phyloP scores from a whole-genome alignment of 2,888 invertebrate species.

The Pyrrhosoma nymphula region DNA sequence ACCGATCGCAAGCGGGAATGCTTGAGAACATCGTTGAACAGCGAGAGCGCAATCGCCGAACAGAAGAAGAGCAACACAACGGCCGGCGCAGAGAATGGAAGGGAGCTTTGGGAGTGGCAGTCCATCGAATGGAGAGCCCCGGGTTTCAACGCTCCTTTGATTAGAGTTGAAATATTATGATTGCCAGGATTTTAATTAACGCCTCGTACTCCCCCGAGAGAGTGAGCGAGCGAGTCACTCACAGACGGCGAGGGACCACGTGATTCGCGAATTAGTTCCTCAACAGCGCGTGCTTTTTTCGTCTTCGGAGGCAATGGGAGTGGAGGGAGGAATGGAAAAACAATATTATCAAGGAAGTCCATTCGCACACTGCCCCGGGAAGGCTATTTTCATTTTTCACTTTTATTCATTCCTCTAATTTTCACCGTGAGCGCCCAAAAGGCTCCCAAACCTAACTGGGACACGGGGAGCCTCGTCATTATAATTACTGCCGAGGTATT shows the following conservation, averaged over 20 bases:
- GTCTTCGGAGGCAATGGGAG: too few relatives aligned
- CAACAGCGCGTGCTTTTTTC: too few relatives aligned
- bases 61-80: too few relatives aligned
- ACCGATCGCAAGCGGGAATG: too few relatives aligned
- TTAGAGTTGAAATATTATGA: neutral
- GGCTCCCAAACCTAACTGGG: conserved; percentile 8
- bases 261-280: too few relatives aligned
- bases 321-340: neutral
- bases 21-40: too few relatives aligned
- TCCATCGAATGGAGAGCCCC: too few relatives aligned
- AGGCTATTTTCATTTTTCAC: too few relatives aligned
- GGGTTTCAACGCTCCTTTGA: neutral
- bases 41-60: too few relatives aligned
- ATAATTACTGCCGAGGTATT: neutral
- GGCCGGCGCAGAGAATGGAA: too few relatives aligned
- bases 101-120: too few relatives aligned
- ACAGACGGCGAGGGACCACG: neutral
- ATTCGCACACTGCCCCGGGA: neutral
- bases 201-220: neutral
- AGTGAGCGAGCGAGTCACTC: neutral
- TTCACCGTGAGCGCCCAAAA: conserved; percentile 1
- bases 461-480: neutral
- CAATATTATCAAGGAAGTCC: conserved; percentile 1
- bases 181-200: conserved; percentile 5
- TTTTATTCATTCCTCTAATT: neutral